These are phyloP conservation scores for Vanessa tameamea DNA, from an alignment of 1,140 invertebrate genomes.

Conservation along the genomic window DNA sequence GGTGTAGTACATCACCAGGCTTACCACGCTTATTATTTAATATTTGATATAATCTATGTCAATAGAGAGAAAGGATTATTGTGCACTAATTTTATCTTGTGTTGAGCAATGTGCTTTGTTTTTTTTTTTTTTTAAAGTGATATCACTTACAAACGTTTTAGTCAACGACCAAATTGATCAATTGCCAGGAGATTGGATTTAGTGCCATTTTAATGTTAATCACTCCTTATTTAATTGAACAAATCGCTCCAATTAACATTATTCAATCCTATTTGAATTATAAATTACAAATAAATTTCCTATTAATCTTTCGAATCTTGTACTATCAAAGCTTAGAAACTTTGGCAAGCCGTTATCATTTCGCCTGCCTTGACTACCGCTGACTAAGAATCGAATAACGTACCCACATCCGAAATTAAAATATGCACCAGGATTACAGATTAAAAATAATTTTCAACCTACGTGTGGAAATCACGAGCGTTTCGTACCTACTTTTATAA, in stretches of 20 bases:
- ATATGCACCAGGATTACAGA: slow-evolving; percentile 33
- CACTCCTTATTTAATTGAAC: background rate
- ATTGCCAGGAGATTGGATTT: too few relatives aligned
- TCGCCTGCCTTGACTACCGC: background rate
- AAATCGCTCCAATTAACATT: background rate
- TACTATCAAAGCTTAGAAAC: slow-evolving; percentile 24
- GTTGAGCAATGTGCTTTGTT: too few relatives aligned
- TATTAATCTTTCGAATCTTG: slow-evolving; percentile 7
- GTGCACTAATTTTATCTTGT: too few relatives aligned
- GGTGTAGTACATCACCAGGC: too few relatives aligned
- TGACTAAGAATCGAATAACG: slow-evolving; percentile 34
- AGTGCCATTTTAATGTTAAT: too few relatives aligned
- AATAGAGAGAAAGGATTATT: too few relatives aligned
- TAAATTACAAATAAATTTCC: slow-evolving; percentile 3
- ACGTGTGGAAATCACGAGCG: slow-evolving; percentile 49
- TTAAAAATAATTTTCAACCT: slow-evolving; percentile 41
- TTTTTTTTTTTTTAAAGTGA: too few relatives aligned
- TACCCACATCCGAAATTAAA: slow-evolving; percentile 27
- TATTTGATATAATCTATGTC: too few relatives aligned
- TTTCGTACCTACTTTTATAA: slow-evolving; percentile 57
- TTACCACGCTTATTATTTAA: too few relatives aligned
- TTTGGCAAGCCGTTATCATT: slow-evolving; percentile 23
- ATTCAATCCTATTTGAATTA: background rate
- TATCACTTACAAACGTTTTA: too few relatives aligned
- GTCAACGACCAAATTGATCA: too few relatives aligned